These are phyloP conservation scores for Anhinga anhinga DNA, from an alignment of 2,113 vertebrate species.

Conservation along the genomic window DNA sequence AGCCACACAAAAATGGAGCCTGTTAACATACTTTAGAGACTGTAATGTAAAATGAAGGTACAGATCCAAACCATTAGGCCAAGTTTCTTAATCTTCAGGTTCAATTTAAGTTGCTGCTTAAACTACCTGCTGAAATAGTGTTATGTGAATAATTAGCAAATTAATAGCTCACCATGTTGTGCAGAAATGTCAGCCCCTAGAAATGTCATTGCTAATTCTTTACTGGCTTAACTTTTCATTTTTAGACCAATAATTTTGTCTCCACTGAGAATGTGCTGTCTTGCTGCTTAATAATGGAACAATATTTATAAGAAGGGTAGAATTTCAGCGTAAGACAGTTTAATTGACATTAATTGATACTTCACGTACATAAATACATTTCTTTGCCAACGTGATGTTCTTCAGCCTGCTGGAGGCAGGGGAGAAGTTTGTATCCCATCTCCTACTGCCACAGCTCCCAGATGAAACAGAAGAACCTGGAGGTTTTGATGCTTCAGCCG, in stretches of 20 bases:
- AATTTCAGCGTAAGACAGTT: not conserved
- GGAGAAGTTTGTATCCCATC: not conserved
- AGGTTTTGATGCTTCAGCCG: not conserved
- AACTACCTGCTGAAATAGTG: not conserved
- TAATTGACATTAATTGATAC: not conserved
- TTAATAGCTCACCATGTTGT: not conserved
- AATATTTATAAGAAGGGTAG: not conserved
- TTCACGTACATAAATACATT: not conserved
- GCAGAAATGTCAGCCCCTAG: not conserved
- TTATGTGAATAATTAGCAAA: not conserved
- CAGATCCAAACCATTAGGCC: not conserved
- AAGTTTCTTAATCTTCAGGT: not conserved
- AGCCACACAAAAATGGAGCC: not conserved
- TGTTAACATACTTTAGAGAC: not conserved
- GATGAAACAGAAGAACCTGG: not conserved
- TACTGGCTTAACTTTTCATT: not conserved
- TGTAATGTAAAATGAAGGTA: not conserved
- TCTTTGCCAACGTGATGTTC: not conserved
- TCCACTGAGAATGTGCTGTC: not conserved
- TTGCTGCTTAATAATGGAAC: not conserved
- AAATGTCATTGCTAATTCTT: not conserved
- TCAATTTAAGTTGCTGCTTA: slow-evolving; percentile 3
- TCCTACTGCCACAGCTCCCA: not conserved
- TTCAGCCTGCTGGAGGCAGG: not conserved
- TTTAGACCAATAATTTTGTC: not conserved